Evolutionary conservation across 2,888 invertebrate species (phyloP), one percentile per base, ranked within the genome.

Genomic region (Tetranychus truncatus): DNA sequence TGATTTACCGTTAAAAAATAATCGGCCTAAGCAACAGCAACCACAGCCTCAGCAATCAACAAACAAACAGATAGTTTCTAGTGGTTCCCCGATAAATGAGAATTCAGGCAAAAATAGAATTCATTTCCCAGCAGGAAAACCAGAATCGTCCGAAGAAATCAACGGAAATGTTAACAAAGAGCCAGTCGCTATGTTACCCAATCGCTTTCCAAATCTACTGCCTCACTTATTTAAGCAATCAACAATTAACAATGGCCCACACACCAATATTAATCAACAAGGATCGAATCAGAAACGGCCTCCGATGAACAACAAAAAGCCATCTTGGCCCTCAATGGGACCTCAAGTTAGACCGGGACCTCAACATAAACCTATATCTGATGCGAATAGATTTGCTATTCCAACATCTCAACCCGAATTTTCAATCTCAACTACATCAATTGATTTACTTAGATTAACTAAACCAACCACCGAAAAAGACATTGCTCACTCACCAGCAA

Each of bases 391-490:
- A 55, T 55, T 55, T 34, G 3, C 34, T 34, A 4, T 34, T 6
- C 55, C 55, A 55, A 55, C 55, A 55, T 9, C 55, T 55, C 55
- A 15, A 7, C 55, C 55, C 55, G 55, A 55, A 55, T 15, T 55
- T 6, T 15, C 55, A 15, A 55, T 55, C 15, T 55, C 55, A 55
- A 55, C 11, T 55, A 55, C 55, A 55, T 55, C 55, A 55, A 15
- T 55, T 55, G 55, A 55, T 55, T 55, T 15, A 9, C 55, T 55
- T 9, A 55, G 55, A 15, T 15, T 55, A 55, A 55, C 55, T 2
- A 55, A 55, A 15, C 9, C 55, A 15, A 55, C 55, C 9, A 67
- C 67, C 24, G 34, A 74, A 66, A 74, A 75, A 15, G 55, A 55
- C 6, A 55, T 55, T 34, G 34, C 34, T 5, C 7, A 55, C 9